Percentiles rank a stretch among this genome's conserved stretches.
Conservation (phyloP, 2,113 vertebrate species). For the Regulus satrapa region DNA sequence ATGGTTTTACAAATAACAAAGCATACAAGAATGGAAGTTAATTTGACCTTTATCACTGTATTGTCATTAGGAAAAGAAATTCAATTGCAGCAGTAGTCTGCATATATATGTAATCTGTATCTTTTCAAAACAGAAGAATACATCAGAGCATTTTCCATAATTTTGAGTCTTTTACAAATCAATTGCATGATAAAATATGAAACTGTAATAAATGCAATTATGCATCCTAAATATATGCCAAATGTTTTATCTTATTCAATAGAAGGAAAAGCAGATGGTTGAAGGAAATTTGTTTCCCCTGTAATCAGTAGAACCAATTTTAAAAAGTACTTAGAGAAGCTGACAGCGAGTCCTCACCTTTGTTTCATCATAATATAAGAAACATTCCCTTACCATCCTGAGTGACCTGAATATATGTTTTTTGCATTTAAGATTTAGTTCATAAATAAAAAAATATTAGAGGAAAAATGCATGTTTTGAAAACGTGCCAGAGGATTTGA, state of each 20-base stretch:
- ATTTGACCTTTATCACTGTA: slow-evolving; percentile 48
- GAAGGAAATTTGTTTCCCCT: neutral
- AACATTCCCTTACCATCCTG: neutral
- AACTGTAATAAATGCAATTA: neutral
- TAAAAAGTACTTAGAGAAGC: neutral
- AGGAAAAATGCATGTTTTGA: neutral
- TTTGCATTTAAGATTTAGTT: neutral
- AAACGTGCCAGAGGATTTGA: neutral
- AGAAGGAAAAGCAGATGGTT: neutral
- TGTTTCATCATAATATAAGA: neutral
- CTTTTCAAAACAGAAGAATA: slow-evolving; percentile 27
- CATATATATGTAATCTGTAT: slow-evolving; percentile 5
- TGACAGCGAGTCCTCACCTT: neutral
- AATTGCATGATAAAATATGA: neutral
- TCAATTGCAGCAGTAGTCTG: neutral
- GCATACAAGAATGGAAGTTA: slow-evolving; percentile 5
- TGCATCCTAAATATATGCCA: neutral
- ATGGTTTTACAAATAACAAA: slow-evolving; percentile 36
- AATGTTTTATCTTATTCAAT: neutral
- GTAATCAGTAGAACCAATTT: neutral
- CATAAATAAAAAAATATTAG: neutral
- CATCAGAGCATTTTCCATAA: neutral
- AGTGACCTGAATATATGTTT: neutral
- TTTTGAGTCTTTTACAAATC: slow-evolving; percentile 2
- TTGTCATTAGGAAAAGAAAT: slow-evolving; percentile 26